A percentile compares a stretch with the other conserved stretches of the same genome.
Conservation (phyloP, 1,140 invertebrate species). For the Hermetia illucens region DNA sequence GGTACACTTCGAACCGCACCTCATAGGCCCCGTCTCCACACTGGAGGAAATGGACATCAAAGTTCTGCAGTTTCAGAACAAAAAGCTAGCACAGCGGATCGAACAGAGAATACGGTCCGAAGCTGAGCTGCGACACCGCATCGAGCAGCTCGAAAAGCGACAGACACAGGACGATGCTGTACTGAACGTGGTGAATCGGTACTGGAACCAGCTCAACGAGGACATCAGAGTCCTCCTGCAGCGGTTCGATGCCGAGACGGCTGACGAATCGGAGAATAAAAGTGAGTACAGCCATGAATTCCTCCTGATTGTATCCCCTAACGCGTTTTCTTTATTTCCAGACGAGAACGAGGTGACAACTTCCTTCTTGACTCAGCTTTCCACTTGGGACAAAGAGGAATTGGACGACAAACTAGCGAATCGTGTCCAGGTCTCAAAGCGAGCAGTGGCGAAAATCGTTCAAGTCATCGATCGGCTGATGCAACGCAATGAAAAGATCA, state of each 20-base stretch:
- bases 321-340: constrained; percentile 21
- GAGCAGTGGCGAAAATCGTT: constrained; percentile 90
- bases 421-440: constrained; percentile 79
- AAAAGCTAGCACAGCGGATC: constrained; percentile 85
- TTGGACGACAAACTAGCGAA: constrained; percentile 91
- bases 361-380: constrained; percentile 90
- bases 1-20: constrained; percentile 84
- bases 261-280: constrained; percentile 89
- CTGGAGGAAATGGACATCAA: constrained; percentile 96
- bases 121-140: constrained; percentile 76
- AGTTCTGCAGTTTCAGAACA: constrained; percentile 92
- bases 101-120: constrained; percentile 82
- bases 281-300: constrained; percentile 39
- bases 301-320: constrained; percentile 1
- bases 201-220: constrained; percentile 97
- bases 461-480: constrained; percentile 91
- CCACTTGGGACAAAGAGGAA: constrained; percentile 96
- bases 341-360: constrained; percentile 95
- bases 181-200: constrained; percentile 92
- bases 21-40: constrained; percentile 84
- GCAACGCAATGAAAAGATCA: constrained; percentile 86
- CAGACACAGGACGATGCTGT: constrained; percentile 97
- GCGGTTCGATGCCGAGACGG: constrained; percentile 93
- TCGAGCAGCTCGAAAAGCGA: constrained; percentile 92
- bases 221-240: constrained; percentile 88